phyloP scores from a whole-genome alignment of 2,888 invertebrate species.

The Eilema depressum region DNA sequence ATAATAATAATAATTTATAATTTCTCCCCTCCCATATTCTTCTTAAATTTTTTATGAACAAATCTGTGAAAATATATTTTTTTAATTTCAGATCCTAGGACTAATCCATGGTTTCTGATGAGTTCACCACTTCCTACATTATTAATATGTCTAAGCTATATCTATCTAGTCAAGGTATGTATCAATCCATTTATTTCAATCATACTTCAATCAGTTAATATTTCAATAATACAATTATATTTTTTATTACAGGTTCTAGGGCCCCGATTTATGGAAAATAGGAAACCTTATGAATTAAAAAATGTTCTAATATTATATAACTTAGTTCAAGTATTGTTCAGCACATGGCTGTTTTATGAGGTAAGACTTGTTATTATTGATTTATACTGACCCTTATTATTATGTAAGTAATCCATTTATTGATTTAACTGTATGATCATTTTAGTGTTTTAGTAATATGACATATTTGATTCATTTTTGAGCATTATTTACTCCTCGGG shows the following conservation, averaged over 20 bases:
- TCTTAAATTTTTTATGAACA: not conserved
- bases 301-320: constrained; percentile 93
- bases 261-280: constrained; percentile 96
- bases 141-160: constrained; percentile 95
- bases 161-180: constrained; percentile 94
- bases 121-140: constrained; percentile 97
- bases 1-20: not conserved
- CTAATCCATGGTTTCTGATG: constrained; percentile 97
- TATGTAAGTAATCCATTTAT: not conserved
- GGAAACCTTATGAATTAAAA: constrained; percentile 94
- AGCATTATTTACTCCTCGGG: not conserved
- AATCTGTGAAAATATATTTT: constrained; percentile 25
- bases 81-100: constrained; percentile 92
- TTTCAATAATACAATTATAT: constrained; percentile 7
- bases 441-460: not conserved
- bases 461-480: too few relatives aligned
- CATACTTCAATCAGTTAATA: not conserved
- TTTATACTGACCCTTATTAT: not conserved
- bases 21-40: not conserved
- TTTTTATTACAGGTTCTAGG: constrained; percentile 90
- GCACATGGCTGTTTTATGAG: constrained; percentile 96
- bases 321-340: constrained; percentile 96
- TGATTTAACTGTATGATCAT: not conserved
- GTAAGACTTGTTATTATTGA: constrained; percentile 83
- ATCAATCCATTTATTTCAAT: constrained; percentile 34